phyloP scores from a whole-genome alignment of 2,888 invertebrate genomes.

The Melanostoma mellinum region DNA sequence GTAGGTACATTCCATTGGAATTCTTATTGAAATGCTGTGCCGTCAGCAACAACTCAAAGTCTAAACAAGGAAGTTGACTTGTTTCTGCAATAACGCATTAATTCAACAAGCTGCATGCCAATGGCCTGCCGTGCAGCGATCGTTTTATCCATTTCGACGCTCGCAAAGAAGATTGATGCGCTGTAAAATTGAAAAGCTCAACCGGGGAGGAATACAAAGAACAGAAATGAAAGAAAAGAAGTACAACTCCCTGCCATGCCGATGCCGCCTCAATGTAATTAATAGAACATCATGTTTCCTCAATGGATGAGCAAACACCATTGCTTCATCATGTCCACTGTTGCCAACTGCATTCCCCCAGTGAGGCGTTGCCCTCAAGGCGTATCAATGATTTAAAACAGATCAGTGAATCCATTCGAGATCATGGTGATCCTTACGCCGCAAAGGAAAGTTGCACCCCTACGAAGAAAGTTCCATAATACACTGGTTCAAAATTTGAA shows the following conservation, averaged over 20 bases:
- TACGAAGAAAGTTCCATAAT: too few relatives aligned
- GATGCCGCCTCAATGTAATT: slow-evolving; percentile 67
- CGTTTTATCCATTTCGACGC: slow-evolving; percentile 67
- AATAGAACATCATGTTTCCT: slow-evolving; percentile 72
- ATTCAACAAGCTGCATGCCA: slow-evolving; percentile 58
- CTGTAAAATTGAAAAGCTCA: slow-evolving; percentile 50
- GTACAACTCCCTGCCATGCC: slow-evolving; percentile 49
- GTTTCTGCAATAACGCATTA: slow-evolving; percentile 68
- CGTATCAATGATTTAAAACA: too few relatives aligned
- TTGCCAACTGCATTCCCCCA: slow-evolving; percentile 1
- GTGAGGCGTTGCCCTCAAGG: too few relatives aligned
- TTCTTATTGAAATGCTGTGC: slow-evolving; percentile 29
- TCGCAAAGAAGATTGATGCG: slow-evolving; percentile 68
- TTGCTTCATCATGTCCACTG: slow-evolving; percentile 20
- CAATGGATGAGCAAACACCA: slow-evolving; percentile 69
- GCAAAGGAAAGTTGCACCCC: too few relatives aligned
- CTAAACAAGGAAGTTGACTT: slow-evolving; percentile 68
- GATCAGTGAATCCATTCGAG: too few relatives aligned
- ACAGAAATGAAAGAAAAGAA: slow-evolving; percentile 18
- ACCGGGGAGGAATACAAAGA: slow-evolving; percentile 8
- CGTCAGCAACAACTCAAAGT: slow-evolving; percentile 39
- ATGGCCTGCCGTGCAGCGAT: slow-evolving; percentile 52
- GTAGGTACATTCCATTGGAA: slow-evolving; percentile 20
- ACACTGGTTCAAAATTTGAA: too few relatives aligned
- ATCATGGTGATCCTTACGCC: too few relatives aligned